Evolutionary conservation across 2,797 vertebrate genomes (phyloP), one percentile per base, ranked within the genome.

Genomic region (Urophycis tenuis): DNA sequence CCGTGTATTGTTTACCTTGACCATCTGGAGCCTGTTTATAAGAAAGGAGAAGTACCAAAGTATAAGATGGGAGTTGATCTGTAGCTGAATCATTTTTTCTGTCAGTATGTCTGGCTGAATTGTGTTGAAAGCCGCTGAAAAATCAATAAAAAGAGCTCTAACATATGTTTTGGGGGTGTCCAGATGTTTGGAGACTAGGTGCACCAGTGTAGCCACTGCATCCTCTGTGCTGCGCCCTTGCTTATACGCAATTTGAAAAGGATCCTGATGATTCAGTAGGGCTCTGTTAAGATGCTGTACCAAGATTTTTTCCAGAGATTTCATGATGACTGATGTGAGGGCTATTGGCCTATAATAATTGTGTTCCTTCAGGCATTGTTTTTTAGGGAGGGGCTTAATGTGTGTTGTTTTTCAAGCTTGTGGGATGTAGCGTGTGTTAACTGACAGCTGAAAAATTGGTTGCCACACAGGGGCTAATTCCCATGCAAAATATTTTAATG

Each of bases 101-200:
- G 39, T n/a, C 14, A 73, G 72, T 41, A 39, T 10, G 30, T 73
- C 34, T 39, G 72, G 72, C 72, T 73, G 72, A 30, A 73, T 73
- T 36, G 72, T 29, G 29, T 73, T 39, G 39, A 73, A 73, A 14
- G 72, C 72, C 25, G 36, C 39, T 36, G 72, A 73, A 41, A 73
- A 41, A 29, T 73, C 72, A 34, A 73, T 34, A 31, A 41, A 73
- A 73, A 73, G 72, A 74, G 45, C 73, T 49, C 73, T 53, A 39
- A 29, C 73, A 49, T 31, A 74, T 31, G 29, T 74, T 74, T 74
- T 32, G 10, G 29, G 17, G 49, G 49, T 19, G 36, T 49, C 73
- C 11, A 53, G 73, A 39, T 53, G 73, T 74, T 74, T 74, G 36
- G 73, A 74, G 36, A 49, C 9, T 31, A 72, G 31, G 35, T 72